Evolutionary conservation across 2,797 vertebrate species (phyloP).

Genomic region (Hafferia zeledoni): DNA sequence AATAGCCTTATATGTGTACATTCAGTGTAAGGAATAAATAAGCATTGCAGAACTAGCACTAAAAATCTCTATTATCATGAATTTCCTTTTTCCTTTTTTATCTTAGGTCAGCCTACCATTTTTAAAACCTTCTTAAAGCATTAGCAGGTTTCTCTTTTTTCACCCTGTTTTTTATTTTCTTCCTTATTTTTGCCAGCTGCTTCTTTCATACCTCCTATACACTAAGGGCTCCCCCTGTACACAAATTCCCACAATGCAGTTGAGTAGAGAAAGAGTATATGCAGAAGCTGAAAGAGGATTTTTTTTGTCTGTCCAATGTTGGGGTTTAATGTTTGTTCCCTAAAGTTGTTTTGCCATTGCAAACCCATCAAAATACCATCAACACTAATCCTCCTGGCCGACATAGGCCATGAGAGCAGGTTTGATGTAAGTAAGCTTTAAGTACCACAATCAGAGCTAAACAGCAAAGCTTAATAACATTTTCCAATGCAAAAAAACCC

Average conservation of each 20-base stretch:
- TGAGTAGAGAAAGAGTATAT: neutral
- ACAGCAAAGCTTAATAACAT: neutral
- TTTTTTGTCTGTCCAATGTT: neutral
- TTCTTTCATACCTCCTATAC: neutral
- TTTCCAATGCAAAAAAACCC: neutral
- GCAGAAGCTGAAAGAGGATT: neutral
- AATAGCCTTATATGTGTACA: neutral
- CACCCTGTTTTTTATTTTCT: fast-evolving
- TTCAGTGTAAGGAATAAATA: neutral
- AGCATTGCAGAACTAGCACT: neutral
- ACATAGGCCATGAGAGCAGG: neutral
- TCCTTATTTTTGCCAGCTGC: neutral
- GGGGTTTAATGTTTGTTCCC: neutral
- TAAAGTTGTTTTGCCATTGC: neutral
- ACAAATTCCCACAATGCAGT: neutral
- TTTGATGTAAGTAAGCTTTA: neutral
- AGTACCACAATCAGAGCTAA: neutral
- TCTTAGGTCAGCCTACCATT: neutral
- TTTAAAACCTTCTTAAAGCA: neutral
- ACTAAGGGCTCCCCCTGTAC: neutral
- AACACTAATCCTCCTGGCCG: neutral
- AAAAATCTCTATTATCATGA: neutral
- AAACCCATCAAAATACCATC: neutral
- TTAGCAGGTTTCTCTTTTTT: neutral
- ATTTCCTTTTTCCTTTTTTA: neutral